These are phyloP conservation scores for Callionymus lyra DNA, from an alignment of 2,113 vertebrate species.

Conservation along the genomic window DNA sequence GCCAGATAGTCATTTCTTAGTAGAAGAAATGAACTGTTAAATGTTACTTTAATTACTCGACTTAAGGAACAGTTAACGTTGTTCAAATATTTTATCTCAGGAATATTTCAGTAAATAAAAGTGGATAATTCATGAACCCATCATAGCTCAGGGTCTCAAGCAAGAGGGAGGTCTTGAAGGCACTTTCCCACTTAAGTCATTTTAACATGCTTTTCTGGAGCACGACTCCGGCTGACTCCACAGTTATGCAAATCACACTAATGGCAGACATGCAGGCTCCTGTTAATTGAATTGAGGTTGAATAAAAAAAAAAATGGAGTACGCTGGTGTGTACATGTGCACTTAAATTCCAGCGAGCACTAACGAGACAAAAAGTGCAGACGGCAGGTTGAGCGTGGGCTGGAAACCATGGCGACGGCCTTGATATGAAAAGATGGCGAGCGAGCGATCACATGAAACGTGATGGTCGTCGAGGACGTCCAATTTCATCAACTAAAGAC, in stretches of 20 bases:
- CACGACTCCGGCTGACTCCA: constrained; percentile 31
- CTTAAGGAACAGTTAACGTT: too few relatives aligned
- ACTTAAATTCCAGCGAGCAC: constrained; percentile 37
- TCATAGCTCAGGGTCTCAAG: too few relatives aligned
- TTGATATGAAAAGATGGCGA: constrained; percentile 22
- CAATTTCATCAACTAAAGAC: constrained; percentile 22
- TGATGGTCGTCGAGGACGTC: constrained; percentile 27
- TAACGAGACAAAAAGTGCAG: constrained; percentile 55
- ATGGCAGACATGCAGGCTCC: constrained; percentile 15
- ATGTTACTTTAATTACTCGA: too few relatives aligned
- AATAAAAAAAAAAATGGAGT: constrained; percentile 6
- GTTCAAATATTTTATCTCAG: too few relatives aligned
- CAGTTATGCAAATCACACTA: constrained; percentile 31
- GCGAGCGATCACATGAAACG: background rate
- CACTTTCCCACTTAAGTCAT: too few relatives aligned
- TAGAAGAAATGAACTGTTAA: too few relatives aligned
- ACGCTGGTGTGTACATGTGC: constrained; percentile 3
- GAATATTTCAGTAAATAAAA: too few relatives aligned
- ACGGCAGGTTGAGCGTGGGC: constrained; percentile 54
- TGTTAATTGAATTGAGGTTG: constrained; percentile 34
- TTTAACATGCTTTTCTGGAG: constrained; percentile 7
- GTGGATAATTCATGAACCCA: too few relatives aligned
- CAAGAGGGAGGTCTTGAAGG: too few relatives aligned
- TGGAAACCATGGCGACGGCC: constrained; percentile 55
- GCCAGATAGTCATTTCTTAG: too few relatives aligned